Evolutionary conservation across 2,113 vertebrate species (phyloP).

Genomic region (Rhombomys opimus): DNA sequence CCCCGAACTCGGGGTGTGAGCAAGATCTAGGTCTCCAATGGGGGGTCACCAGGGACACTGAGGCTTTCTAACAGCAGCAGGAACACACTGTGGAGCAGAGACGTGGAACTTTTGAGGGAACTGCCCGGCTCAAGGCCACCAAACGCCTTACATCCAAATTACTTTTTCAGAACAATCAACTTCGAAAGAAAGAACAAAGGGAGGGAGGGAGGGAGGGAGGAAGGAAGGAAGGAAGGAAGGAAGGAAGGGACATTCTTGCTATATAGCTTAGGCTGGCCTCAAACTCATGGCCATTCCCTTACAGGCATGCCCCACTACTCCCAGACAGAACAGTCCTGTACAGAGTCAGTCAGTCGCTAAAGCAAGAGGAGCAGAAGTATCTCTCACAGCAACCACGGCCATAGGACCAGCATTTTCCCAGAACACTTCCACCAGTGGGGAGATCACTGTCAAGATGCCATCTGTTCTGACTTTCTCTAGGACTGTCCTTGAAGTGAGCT

Average conservation of each 20-base stretch:
- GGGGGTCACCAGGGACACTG: neutral
- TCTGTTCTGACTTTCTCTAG: constrained; percentile 1
- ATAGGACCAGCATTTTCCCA: neutral
- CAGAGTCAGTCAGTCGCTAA: neutral
- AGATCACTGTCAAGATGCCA: neutral
- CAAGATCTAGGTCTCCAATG: neutral
- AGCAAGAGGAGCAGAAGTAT: neutral
- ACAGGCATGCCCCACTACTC: neutral
- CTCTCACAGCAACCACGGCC: neutral
- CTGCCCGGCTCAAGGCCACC: neutral
- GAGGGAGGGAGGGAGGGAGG: too few relatives aligned
- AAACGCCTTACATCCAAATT: constrained; percentile 50
- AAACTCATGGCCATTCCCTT: neutral
- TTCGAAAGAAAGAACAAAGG: neutral
- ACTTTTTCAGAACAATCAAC: constrained; percentile 14
- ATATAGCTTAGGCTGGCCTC: neutral
- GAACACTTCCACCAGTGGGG: neutral
- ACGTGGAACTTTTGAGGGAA: neutral
- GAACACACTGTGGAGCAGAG: neutral
- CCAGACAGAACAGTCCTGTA: neutral
- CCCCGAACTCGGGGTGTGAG: neutral
- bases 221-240: too few relatives aligned
- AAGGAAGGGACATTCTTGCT: neutral
- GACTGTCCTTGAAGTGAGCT: neutral
- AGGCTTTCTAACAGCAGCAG: neutral